Base-by-base conservation (phyloP, 2,888 invertebrate genomes). In the Piscicola geometra region DNA sequence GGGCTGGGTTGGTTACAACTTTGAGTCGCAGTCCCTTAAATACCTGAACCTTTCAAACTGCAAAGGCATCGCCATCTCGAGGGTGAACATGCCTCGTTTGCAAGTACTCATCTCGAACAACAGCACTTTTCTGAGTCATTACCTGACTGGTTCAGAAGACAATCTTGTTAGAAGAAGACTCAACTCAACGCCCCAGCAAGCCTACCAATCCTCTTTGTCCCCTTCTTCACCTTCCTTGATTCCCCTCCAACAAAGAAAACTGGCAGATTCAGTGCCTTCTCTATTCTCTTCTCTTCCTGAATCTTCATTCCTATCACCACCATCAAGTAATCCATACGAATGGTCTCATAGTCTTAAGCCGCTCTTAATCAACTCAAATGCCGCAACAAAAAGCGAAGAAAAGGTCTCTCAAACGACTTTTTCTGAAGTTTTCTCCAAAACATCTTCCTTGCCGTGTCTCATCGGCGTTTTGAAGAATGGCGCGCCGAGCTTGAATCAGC, bases 1-100 rank as follows among this genome's bases (percentile, higher is more conserved):
- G 25, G 82, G 82, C 3, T 79, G 83, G 70, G 75, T 80, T 18
- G 78, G 81, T 15, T 84, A 82, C 79, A 72, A 78, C 12, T 76
- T 84, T 35, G 72, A 78, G 28, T 83, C 83, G n/a, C 75, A 78
- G 30, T 81, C 82, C 15, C 75, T 85, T 18, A 80, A 81, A 64
- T 82, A 82, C 75, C 79, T 85, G 30, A 84, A 85, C 77, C 80
- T 85, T 1, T 84, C 84, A 9, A 83, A 83, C 77, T 83, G 85
- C 76, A 80, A 83, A 30, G 84, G 84, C 33, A 83, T 84, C 78
- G 83, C 83, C 77, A 77, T 84, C 18, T 77, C 80, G 36, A 77
- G 78, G 0, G 77, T 84, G 3, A 77, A 81, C 68, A 79, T 83
- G 76, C 84, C 84, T 0, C 78, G 78, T 25, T 70, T 84, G 76